Percentiles rank a stretch among this genome's conserved stretches.
These are phyloP conservation scores for Brachypteracias leptosomus DNA, from an alignment of 2,113 vertebrate species.

Conservation along the genomic window DNA sequence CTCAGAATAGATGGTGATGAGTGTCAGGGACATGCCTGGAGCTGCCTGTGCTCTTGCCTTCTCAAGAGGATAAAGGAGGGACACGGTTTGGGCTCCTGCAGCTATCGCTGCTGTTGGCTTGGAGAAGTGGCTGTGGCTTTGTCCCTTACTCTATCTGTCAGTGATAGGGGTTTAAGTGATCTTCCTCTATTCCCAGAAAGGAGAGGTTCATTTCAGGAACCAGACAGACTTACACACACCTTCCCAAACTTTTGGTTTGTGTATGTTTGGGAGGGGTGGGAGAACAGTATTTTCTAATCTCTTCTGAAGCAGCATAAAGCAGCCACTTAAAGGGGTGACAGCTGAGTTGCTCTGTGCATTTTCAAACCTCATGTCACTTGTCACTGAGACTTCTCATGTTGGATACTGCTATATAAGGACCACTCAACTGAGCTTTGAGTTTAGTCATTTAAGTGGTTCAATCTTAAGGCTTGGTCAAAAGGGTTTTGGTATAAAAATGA, in stretches of 20 bases:
- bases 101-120: not conserved
- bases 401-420: not conserved
- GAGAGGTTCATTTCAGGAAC: not conserved
- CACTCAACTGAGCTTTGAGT: not conserved
- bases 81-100: rapidly evolving
- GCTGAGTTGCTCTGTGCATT: not conserved
- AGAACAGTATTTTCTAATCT: not conserved
- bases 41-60: not conserved
- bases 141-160: not conserved
- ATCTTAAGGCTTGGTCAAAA: not conserved
- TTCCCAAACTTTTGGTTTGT: not conserved
- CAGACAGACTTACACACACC: not conserved
- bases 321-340: not conserved
- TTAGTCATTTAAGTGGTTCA: rapidly evolving
- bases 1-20: conserved; percentile 26
- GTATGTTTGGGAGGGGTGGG: not conserved
- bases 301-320: not conserved
- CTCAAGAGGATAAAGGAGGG: not conserved
- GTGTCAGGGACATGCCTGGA: conserved; percentile 4
- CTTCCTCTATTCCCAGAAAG: not conserved
- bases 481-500: not conserved
- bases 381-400: not conserved
- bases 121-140: not conserved
- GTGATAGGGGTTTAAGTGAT: not conserved
- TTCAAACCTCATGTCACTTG: not conserved